Evolutionary conservation across 2,113 vertebrate genomes (phyloP).

Genomic region (Tragelaphus scriptus): DNA sequence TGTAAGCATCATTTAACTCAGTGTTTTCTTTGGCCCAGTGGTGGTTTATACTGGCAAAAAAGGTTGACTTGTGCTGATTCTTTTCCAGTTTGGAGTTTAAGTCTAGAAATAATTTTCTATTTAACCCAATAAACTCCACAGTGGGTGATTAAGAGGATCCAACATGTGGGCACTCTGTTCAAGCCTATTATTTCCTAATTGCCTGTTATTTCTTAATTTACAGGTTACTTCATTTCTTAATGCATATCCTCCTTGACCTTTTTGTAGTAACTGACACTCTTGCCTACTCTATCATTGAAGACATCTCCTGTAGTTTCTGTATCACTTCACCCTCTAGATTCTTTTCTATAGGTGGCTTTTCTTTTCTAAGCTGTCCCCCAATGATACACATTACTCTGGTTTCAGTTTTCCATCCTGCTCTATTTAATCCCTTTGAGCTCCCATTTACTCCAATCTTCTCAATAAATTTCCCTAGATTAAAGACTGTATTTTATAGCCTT

Average conservation of each 20-base stretch:
- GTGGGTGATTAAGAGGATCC: background rate
- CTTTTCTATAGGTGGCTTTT: background rate
- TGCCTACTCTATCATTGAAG: background rate
- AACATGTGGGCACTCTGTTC: background rate
- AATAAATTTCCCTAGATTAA: background rate
- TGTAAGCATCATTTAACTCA: background rate
- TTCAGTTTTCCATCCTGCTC: background rate
- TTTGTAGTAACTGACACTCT: background rate
- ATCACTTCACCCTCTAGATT: background rate
- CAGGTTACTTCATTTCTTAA: conserved; percentile 19
- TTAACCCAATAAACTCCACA: conserved; percentile 11
- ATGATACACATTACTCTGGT: background rate
- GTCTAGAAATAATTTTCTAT: conserved; percentile 17
- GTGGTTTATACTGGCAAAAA: conserved; percentile 14
- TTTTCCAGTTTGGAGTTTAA: background rate
- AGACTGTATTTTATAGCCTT: background rate
- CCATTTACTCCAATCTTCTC: background rate
- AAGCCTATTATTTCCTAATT: conserved; percentile 5
- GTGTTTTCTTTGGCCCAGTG: background rate
- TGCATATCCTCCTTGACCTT: background rate
- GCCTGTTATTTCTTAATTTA: background rate
- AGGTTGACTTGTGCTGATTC: background rate
- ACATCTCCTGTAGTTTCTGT: background rate
- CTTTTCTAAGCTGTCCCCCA: background rate
- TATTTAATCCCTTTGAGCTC: background rate